Base-by-base conservation (phyloP, 2,888 invertebrate genomes). In the Trichopria drosophilae region DNA sequence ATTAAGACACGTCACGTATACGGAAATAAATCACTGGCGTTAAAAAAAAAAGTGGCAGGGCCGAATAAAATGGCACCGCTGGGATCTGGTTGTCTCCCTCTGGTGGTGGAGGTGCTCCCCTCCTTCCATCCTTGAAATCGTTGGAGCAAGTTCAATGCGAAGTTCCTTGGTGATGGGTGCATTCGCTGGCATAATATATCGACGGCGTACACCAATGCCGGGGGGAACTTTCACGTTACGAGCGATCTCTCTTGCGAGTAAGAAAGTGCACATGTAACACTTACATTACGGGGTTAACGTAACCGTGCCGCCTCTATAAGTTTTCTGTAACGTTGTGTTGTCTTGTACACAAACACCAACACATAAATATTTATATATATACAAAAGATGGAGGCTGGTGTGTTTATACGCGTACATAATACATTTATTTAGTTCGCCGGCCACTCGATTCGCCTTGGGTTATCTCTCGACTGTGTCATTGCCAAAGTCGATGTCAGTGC, bases 201-300 rank as follows among this genome's bases (percentile, higher is more conserved):
- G 29, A 41, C 18, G 13, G 23, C 24, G 28, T 36, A 24, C 35
- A 26, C 36, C 29, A 49, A 39, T 51, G 46, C 42, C 18, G 31
- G 31, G 34, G 49, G 57, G 58, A 63, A 68, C 68, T 68, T 68
- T 68, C 68, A 65, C 67, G 58, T 57, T 53, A 58, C 45, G 41
- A 26, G 10, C 36, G 24, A 29, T 47, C 40, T 46, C 35, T 57
- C 46, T 20, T 41, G 28, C 49, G 51, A 52, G 55, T 61, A 71
- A 66, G 71, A 71, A 72, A 72, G 72, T 71, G 69, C 62, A 68
- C 66, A 71, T 71, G 71, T 71, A 72, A 72, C 71, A 66, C 68
- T 71, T 67, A 67, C 60, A 65, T 67, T 67, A 68, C 60, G 56
- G 51, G 53, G 56, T 53, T 59, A 58, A 63, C 67, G 64, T 69